Conservation (phyloP, 1,140 invertebrate genomes). For the Nebria ingens region DNA sequence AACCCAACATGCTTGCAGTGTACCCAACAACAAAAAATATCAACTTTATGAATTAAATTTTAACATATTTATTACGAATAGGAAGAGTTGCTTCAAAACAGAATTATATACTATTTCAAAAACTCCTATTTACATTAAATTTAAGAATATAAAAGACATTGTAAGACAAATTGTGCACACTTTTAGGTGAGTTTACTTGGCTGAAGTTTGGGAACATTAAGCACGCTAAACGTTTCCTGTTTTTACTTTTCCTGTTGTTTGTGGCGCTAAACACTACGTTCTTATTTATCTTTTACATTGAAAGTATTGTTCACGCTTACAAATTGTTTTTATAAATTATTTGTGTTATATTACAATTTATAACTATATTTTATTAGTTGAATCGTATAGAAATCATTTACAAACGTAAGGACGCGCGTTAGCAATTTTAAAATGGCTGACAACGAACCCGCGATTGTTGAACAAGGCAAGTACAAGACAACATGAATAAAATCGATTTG, state of each 20-base stretch:
- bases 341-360: no score
- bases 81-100: background rate
- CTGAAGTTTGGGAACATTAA: background rate
- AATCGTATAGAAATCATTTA: no score
- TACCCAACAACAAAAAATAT: no score
- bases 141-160: background rate
- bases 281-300: background rate
- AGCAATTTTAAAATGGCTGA: conserved; percentile 28
- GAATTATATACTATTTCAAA: background rate
- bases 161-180: background rate
- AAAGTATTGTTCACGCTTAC: no score
- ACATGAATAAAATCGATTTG: conserved; percentile 8
- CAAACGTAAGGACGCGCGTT: background rate
- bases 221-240: background rate
- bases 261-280: background rate
- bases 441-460: conserved; percentile 33
- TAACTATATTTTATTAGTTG: no score
- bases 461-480: conserved; percentile 27
- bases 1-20: no score
- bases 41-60: no score
- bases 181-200: background rate
- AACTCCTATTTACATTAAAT: background rate
- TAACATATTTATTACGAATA: no score
- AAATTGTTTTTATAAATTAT: no score
- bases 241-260: background rate